Base-by-base conservation (phyloP, 2,113 vertebrate genomes). In the Nesospiza acunhae region DNA sequence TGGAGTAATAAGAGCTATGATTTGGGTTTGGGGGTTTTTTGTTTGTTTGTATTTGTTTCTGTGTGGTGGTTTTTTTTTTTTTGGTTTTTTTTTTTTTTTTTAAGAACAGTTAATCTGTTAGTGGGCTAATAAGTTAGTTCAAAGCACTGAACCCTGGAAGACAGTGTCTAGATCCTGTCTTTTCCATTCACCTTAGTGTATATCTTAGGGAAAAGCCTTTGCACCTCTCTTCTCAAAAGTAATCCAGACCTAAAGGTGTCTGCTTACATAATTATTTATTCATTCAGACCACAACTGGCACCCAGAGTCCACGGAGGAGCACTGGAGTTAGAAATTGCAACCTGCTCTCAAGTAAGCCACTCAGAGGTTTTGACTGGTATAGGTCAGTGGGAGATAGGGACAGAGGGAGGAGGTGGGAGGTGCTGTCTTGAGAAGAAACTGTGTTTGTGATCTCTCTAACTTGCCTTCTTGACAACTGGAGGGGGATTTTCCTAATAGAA, bases 401-500 rank as follows among this genome's bases (percentile, higher is more conserved):
- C 58, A 66, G 53, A 80, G 23, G 27, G 21, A 89, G 47, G 56
- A 68, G 41, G 31, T 50, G 10, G n/a, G 58, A 90, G 30, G 12
- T 77, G 49, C 24, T 73, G 50, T 16, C 52, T 85, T 42, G 55
- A 60, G 42, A 62, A 50, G 21, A 73, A 94, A 50, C 24, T 58
- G 44, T 50, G 55, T 83, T 69, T 2, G 6, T 37, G 46, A 62
- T 88, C 31, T 76, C 67, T 66, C 3, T 50, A 52, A 59, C 55
- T 74, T 76, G 44, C 78, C 41, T 74, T 67, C 86, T 75, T 66
- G 55, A 50, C 46, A 89, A 50, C 16, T 55, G 60, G 58, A 86
- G 30, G 23, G 50, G 21, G 59, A 88, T 94, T 96, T 95, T 92
- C 76, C 69, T 42, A 59, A 55, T 13, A 86, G 85, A 90, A 91